phyloP scores from a whole-genome alignment of 2,113 vertebrate species.

The Rhegmatorhina hoffmannsi region DNA sequence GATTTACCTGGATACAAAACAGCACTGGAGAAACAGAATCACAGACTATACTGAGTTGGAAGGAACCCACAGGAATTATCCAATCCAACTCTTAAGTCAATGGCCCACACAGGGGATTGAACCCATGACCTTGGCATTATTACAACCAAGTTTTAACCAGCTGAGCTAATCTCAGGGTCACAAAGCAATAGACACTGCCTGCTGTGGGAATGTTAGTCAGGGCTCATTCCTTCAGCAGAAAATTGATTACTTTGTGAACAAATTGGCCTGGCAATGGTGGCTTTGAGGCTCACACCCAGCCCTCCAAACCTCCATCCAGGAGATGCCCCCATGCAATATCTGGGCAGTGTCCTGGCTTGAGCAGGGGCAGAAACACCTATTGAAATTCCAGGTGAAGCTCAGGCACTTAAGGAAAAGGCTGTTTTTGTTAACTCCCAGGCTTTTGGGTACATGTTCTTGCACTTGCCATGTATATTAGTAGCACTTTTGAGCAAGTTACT shows the following conservation, averaged over 20 bases:
- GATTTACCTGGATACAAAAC: neutral
- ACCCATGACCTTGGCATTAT: no score
- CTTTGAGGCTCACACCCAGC: neutral
- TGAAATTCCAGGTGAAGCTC: neutral
- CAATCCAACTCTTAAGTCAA: no score
- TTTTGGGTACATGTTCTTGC: neutral
- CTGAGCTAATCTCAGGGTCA: no score
- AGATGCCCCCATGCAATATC: accelerated
- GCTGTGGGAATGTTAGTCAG: neutral
- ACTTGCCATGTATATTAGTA: accelerated
- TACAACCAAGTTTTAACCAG: no score
- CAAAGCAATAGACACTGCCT: neutral
- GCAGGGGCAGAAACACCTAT: neutral
- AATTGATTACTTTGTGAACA: neutral
- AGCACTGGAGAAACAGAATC: neutral
- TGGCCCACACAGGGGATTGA: no score
- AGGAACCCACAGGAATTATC: no score
- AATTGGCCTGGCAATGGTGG: neutral
- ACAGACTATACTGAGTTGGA: no score
- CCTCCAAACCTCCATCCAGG: neutral
- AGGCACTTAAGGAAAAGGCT: neutral
- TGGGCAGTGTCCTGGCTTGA: neutral
- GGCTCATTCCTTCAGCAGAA: neutral
- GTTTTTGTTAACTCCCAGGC: neutral
- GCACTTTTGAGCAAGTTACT: neutral